Percentiles rank a stretch among this genome's conserved stretches.
These are phyloP conservation scores for Macquaria ambigua DNA, from an alignment of 2,113 vertebrate genomes.

Conservation along the genomic window DNA sequence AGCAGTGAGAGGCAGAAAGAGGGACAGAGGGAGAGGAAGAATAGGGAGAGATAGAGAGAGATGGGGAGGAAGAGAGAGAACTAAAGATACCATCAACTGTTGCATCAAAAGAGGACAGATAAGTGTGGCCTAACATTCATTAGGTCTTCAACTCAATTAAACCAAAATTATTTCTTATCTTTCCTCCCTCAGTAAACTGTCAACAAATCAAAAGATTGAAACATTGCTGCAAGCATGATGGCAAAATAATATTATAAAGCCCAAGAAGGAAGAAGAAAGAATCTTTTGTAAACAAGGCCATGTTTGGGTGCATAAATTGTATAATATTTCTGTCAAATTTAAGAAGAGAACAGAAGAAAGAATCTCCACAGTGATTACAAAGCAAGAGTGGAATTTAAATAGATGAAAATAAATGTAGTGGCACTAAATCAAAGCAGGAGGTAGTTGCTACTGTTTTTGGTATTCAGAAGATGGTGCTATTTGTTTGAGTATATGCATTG, in stretches of 20 bases:
- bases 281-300: slow-evolving; percentile 40
- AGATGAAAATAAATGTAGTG: slow-evolving; percentile 61
- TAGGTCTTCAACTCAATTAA: slow-evolving; percentile 83
- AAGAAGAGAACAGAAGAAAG: slow-evolving; percentile 39
- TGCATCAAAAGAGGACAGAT: slow-evolving; percentile 70
- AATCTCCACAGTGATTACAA: slow-evolving; percentile 56
- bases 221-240: slow-evolving; percentile 49
- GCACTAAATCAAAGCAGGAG: slow-evolving; percentile 72
- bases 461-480: slow-evolving; percentile 85
- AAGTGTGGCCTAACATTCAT: slow-evolving; percentile 73
- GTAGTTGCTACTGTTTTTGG: slow-evolving; percentile 75
- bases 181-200: slow-evolving; percentile 63
- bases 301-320: slow-evolving; percentile 31
- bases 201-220: slow-evolving; percentile 69
- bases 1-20: slow-evolving; percentile 61
- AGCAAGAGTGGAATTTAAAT: slow-evolving; percentile 67
- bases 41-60: slow-evolving; percentile 26
- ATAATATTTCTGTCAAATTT: slow-evolving; percentile 51
- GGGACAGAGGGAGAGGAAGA: slow-evolving; percentile 56
- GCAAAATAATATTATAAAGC: slow-evolving; percentile 35
- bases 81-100: slow-evolving; percentile 78
- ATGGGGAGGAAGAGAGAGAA: slow-evolving; percentile 33
- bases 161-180: slow-evolving; percentile 74
- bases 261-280: not conserved
- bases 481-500: slow-evolving; percentile 84